Base-by-base conservation (phyloP, 2,113 vertebrate species). In the Hydrolagus affinis region DNA sequence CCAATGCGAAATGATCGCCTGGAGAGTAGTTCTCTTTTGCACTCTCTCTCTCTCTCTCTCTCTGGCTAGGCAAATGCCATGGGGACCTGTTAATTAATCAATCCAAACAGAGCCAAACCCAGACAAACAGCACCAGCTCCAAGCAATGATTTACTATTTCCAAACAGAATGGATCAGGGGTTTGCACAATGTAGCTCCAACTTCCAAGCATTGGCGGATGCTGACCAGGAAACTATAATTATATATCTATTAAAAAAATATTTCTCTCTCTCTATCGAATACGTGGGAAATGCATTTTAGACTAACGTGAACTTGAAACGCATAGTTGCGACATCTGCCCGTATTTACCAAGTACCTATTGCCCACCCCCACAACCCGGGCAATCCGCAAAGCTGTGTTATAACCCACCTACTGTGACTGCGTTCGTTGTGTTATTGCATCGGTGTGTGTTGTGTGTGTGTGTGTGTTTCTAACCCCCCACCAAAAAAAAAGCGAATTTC, bases 31-130 rank as follows among this genome's bases (percentile, higher is more conserved):
- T 86, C 30, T 68, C 72, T 60, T 0, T 70, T 0, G 2, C 57
- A 85, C n/a, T 6, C 44, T 44, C 4, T 23, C n/a, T 14, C n/a
- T n/a, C n/a, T n/a, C n/a, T n/a, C 0, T 23, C 2, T 85, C 78
- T 66, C 71, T 32, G 70, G 77, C 69, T 87, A 85, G 85, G 86
- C 78, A 86, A 87, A 89, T 86, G 86, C 85, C 83, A 71, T 70
- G 59, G 86, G 86, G 86, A 89, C 69, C 56, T 69, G 74, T 87
- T 87, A 88, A 88, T 88, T 88, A 87, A 87, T 86, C 86, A 86
- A 23, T 85, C 86, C 83, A 86, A 89, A 85, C 80, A 87, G 86
- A 86, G 70, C 68, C 80, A 74, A 70, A n/a, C 60, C 78, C 25
- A 4, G 78, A 83, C 78, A 83, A 83, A 83, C 78, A 83, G 14